These are phyloP conservation scores for Lanius ludovicianus DNA, from an alignment of 2,113 vertebrate species.

Conservation along the genomic window DNA sequence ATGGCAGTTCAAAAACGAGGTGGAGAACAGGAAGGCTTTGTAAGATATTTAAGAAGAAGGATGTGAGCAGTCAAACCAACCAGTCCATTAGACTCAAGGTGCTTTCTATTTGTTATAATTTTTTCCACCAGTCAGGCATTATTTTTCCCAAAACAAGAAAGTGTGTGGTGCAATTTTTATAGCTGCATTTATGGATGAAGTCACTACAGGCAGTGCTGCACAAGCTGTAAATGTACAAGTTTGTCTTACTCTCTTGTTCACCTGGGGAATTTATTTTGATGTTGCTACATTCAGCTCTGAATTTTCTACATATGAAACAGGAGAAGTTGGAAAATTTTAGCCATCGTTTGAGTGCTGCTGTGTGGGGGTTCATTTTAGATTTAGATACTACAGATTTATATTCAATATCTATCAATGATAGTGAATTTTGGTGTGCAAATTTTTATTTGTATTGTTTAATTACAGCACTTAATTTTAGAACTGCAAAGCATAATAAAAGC, in stretches of 20 bases:
- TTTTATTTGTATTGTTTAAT: background rate
- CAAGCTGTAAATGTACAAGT: background rate
- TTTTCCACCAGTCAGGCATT: background rate
- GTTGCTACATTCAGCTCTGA: background rate
- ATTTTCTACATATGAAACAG: slow-evolving; percentile 1
- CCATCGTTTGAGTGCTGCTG: background rate
- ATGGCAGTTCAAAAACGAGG: background rate
- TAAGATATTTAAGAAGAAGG: background rate
- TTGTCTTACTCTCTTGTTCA: background rate
- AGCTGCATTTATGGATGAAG: background rate
- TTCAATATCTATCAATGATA: background rate
- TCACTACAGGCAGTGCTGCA: background rate
- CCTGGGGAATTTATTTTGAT: background rate
- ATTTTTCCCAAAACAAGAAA: background rate
- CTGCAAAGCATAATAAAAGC: background rate
- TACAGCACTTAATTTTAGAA: background rate
- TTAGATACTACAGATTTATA: background rate
- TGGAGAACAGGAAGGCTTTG: background rate
- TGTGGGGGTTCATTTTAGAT: background rate
- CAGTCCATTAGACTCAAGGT: background rate
- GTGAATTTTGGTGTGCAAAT: background rate
- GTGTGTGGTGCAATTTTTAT: background rate
- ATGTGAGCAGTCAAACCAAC: background rate
- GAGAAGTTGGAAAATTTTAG: background rate
- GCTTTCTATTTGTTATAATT: slow-evolving; percentile 24